Conservation (phyloP, 1,140 invertebrate species). For the Meloidogyne hapla region DNA sequence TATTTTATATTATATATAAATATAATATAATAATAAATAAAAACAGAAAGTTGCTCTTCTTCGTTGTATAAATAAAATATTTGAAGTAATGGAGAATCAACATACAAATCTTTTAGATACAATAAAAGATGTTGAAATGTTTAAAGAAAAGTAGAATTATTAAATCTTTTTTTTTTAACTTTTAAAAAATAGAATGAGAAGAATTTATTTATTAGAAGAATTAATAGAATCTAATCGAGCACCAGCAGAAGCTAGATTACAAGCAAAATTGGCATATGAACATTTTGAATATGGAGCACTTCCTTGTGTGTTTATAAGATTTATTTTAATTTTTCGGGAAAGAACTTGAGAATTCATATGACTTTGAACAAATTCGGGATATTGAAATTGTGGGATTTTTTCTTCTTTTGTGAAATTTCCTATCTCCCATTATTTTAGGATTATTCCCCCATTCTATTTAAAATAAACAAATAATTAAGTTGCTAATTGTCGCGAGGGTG, state of each 20-base stretch:
- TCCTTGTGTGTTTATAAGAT: constrained; percentile 1
- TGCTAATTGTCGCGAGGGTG: constrained; percentile 13
- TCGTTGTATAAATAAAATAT: constrained; percentile 17
- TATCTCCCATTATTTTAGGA: too few species aligned
- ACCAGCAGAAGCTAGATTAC: constrained; percentile 10
- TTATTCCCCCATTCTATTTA: not conserved
- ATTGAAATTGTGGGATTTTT: too few species aligned
- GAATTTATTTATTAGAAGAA: constrained; percentile 12
- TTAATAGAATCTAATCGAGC: constrained; percentile 19
- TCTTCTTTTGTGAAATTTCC: too few species aligned
- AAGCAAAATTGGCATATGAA: constrained; percentile 24
- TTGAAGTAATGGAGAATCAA: constrained; percentile 30
- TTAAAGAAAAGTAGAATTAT: constrained; percentile 17
- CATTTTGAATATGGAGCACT: constrained; percentile 17
- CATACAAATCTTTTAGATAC: constrained; percentile 23
- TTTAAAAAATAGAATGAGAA: not conserved
- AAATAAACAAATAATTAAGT: not conserved
- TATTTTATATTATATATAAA: too few species aligned
- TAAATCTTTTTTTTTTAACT: not conserved
- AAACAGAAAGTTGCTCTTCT: constrained; percentile 14
- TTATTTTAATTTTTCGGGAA: not conserved
- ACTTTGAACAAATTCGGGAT: too few species aligned
- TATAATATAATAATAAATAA: too few species aligned
- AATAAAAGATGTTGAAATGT: constrained; percentile 20
- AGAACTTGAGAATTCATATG: not conserved